phyloP scores from a whole-genome alignment of 2,888 invertebrate genomes.

The Tipula helvola region DNA sequence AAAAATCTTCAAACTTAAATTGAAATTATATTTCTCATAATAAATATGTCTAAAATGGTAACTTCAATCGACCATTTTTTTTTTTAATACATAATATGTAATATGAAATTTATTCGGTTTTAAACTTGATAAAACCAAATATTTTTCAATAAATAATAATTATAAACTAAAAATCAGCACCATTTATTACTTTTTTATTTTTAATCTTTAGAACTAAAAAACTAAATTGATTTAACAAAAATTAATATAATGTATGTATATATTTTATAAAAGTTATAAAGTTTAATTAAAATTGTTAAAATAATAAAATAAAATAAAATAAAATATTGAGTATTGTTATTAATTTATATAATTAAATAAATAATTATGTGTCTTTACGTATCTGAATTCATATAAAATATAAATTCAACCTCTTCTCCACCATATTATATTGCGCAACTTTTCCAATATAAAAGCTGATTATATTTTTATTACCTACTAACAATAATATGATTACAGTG shows the following conservation, averaged over 20 bases:
- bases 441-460: neutral
- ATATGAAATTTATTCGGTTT: neutral
- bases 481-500: neutral
- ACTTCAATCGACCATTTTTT: neutral
- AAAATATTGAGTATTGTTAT: neutral
- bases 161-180: neutral
- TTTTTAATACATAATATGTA: neutral
- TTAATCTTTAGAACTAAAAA: neutral
- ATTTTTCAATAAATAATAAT: neutral
- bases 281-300: neutral
- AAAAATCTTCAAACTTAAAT: neutral
- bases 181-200: neutral
- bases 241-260: neutral
- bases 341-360: neutral
- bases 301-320: neutral
- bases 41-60: neutral
- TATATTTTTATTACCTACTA: neutral
- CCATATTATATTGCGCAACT: neutral
- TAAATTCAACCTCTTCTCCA: neutral
- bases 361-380: neutral
- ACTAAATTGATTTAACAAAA: neutral
- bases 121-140: neutral
- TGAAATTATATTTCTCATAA: neutral
- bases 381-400: neutral
- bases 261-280: neutral